Evolutionary conservation across 2,888 invertebrate species (phyloP).

Genomic region (Ypsolopha sequella): DNA sequence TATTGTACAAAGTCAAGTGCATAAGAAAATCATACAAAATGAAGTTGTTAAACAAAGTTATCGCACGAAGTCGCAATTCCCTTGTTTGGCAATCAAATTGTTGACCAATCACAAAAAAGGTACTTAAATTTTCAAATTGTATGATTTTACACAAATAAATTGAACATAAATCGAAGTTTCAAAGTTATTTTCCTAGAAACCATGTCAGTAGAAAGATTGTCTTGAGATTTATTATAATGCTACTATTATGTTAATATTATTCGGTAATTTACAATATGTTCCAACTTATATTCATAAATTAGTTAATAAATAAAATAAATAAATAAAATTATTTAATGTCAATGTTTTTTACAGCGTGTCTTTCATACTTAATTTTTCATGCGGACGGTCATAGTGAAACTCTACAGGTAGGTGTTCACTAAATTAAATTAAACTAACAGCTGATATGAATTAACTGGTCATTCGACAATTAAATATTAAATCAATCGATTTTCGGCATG

Average conservation of each 20-base stretch:
- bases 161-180: background rate
- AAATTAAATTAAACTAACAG: background rate
- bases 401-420: constrained; percentile 35
- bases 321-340: background rate
- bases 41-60: no score
- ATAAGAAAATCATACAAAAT: no score
- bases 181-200: background rate
- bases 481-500: no score
- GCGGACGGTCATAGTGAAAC: constrained; percentile 46
- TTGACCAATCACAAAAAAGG: no score
- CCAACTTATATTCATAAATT: no score
- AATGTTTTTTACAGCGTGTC: constrained; percentile 25
- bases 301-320: no score
- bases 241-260: constrained; percentile 32
- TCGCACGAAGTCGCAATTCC: no score
- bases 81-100: no score
- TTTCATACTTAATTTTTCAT: constrained; percentile 22
- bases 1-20: no score
- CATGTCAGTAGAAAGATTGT: background rate
- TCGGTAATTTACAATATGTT: constrained; percentile 24
- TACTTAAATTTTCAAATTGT: background rate
- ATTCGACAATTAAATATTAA: background rate
- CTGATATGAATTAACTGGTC: background rate
- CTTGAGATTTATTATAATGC: constrained; percentile 25
- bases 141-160: background rate